Evolutionary conservation across 2,888 invertebrate species (phyloP).

Genomic region (Sminthurinus aureus): DNA sequence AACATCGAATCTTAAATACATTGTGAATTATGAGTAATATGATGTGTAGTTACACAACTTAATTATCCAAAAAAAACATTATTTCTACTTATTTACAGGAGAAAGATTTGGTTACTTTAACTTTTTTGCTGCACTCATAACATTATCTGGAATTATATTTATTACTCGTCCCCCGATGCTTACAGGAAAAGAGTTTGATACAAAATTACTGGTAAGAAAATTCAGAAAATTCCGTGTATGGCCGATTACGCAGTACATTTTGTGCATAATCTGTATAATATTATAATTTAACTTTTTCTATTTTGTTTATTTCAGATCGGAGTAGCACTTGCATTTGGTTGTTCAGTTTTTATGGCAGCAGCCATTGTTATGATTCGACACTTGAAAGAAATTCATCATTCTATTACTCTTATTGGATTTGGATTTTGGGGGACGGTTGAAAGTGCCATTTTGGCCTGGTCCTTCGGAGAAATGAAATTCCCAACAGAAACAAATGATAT

Average conservation of each 20-base stretch:
- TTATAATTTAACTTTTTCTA: neutral
- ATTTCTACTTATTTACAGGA: neutral
- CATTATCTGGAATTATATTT: constrained; percentile 50
- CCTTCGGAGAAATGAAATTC: constrained; percentile 53
- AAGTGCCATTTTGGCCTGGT: constrained; percentile 48
- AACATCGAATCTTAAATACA: too few relatives aligned
- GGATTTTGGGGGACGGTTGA: constrained; percentile 56
- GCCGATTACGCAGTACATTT: neutral
- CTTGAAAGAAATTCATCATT: constrained; percentile 56
- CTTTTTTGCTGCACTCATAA: constrained; percentile 49
- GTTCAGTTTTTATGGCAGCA: constrained; percentile 54
- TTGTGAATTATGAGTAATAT: too few relatives aligned
- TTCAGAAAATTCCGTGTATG: neutral
- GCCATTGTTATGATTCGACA: constrained; percentile 59
- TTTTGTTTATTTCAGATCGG: constrained; percentile 48
- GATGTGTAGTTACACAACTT: too few relatives aligned
- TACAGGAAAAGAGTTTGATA: constrained; percentile 50
- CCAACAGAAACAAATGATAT: constrained; percentile 52
- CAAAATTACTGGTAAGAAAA: constrained; percentile 49
- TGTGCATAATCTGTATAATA: neutral
- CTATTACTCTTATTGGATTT: constrained; percentile 54
- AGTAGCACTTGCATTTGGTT: constrained; percentile 52
- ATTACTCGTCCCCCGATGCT: constrained; percentile 53
- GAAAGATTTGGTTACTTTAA: constrained; percentile 56
- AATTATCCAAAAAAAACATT: too few relatives aligned